Conservation (phyloP, 2,888 invertebrate genomes). For the Diogma glabrata region DNA sequence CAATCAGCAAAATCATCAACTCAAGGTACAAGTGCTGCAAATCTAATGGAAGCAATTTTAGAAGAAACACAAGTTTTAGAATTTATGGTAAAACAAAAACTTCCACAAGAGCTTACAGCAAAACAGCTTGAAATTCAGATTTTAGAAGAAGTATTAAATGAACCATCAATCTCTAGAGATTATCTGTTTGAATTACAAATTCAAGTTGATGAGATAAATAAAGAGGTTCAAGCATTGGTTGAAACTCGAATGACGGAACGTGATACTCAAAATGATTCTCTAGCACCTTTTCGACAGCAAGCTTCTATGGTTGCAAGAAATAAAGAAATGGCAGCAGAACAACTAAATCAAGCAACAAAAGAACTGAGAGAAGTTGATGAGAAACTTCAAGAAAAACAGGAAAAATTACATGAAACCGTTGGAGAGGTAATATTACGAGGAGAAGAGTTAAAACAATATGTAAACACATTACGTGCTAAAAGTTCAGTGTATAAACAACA, state of each 20-base stretch:
- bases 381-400: slow-evolving; percentile 45
- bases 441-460: slow-evolving; percentile 76
- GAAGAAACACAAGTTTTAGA: slow-evolving; percentile 41
- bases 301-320: slow-evolving; percentile 68
- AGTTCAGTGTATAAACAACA: slow-evolving; percentile 73
- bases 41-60: slow-evolving; percentile 18
- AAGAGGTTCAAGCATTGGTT: slow-evolving; percentile 58
- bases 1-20: slow-evolving; percentile 17
- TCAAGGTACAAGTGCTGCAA: slow-evolving; percentile 18
- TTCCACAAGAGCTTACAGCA: slow-evolving; percentile 58
- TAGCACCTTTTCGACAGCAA: slow-evolving; percentile 76
- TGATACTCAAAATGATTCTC: slow-evolving; percentile 57
- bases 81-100: slow-evolving; percentile 65
- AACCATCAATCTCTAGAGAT: slow-evolving; percentile 52
- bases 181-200: slow-evolving; percentile 51
- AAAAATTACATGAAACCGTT: slow-evolving; percentile 39
- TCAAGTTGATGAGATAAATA: slow-evolving; percentile 43
- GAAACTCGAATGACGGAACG: slow-evolving; percentile 55
- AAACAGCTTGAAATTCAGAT: slow-evolving; percentile 55
- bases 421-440: slow-evolving; percentile 63
- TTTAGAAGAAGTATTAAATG: slow-evolving; percentile 53
- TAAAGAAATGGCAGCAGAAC: slow-evolving; percentile 61
- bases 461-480: slow-evolving; percentile 66
- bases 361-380: slow-evolving; percentile 48
- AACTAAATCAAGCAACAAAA: slow-evolving; percentile 52